Percentiles rank a stretch among this genome's conserved stretches.
Evolutionary conservation across 2,113 vertebrate species (phyloP).

Genomic region (Macroglossus sobrinus): DNA sequence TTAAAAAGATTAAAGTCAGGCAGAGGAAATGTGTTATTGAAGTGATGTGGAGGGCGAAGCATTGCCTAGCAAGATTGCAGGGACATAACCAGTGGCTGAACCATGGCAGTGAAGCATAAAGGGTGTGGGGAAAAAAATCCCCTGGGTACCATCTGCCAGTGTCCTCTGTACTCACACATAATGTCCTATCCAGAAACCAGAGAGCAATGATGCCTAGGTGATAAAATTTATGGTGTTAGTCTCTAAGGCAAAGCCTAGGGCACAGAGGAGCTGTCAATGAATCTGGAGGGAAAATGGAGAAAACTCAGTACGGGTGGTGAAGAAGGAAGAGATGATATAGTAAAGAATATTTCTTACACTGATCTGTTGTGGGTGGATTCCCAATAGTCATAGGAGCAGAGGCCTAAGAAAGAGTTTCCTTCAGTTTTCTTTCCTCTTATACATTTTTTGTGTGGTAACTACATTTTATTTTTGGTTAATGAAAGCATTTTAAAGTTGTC

Average conservation of each 20-base stretch:
- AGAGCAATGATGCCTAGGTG: rapidly evolving
- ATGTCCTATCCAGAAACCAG: neutral
- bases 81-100: neutral
- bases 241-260: neutral
- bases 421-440: neutral
- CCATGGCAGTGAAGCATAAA: neutral
- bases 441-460: neutral
- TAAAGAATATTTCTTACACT: neutral
- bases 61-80: neutral
- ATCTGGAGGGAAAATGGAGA: neutral
- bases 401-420: neutral
- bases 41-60: rapidly evolving
- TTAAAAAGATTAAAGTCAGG: neutral
- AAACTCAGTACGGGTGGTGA: neutral
- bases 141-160: neutral
- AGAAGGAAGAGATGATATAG: neutral
- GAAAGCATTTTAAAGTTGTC: neutral
- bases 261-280: neutral
- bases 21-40: neutral
- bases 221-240: neutral
- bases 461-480: neutral
- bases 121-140: neutral
- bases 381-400: neutral
- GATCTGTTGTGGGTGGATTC: neutral
- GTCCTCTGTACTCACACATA: too few species aligned